Conservation (phyloP, 2,113 vertebrate genomes). For the Nasalis larvatus region DNA sequence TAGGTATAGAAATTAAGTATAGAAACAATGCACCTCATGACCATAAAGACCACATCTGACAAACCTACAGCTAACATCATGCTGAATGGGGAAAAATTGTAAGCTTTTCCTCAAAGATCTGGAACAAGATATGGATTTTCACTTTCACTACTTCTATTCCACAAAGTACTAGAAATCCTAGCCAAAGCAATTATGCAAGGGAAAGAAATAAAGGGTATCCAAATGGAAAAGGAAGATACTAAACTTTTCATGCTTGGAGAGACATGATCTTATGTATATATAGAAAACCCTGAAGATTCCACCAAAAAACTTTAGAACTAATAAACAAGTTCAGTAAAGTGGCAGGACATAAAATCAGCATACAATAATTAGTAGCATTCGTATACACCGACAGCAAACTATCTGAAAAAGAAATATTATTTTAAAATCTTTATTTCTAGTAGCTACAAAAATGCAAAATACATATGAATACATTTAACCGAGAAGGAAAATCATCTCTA, state of each 20-base stretch:
- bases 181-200: neutral
- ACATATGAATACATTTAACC: neutral
- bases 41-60: neutral
- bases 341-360: neutral
- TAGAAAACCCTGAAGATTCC: neutral
- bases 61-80: neutral
- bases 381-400: neutral
- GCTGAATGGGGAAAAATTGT: neutral
- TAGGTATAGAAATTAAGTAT: neutral
- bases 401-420: neutral
- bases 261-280: neutral
- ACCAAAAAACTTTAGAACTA: neutral
- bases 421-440: neutral
- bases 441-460: neutral
- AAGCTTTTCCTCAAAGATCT: neutral
- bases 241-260: neutral
- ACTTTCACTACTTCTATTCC: neutral
- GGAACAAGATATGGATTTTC: neutral
- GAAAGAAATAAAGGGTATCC: neutral
- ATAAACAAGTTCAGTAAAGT: neutral
- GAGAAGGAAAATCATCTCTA: neutral
- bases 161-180: neutral
- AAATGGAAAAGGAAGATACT: neutral
- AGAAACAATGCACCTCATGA: neutral
- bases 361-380: neutral